These are phyloP conservation scores for Macropis europaea DNA, from an alignment of 2,888 invertebrate genomes.

Conservation along the genomic window DNA sequence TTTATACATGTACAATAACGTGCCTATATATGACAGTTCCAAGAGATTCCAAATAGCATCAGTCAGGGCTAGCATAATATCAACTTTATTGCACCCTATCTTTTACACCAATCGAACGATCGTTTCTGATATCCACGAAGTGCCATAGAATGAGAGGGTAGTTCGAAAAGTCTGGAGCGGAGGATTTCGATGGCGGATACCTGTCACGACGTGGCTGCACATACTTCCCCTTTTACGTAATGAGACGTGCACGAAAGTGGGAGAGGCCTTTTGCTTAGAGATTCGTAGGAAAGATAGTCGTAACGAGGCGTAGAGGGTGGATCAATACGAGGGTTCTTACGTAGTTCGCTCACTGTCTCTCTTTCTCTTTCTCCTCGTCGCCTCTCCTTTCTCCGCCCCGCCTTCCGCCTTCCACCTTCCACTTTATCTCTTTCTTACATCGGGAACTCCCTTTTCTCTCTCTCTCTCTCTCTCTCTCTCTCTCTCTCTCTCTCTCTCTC, in stretches of 20 bases:
- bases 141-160: too few species aligned
- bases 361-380: slow-evolving; percentile 41
- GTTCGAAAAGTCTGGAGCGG: slow-evolving; percentile 10
- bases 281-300: slow-evolving; percentile 78
- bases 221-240: slow-evolving; percentile 64
- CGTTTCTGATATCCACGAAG: too few species aligned
- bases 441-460: slow-evolving; percentile 20
- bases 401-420: slow-evolving; percentile 24
- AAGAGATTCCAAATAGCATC: too few species aligned
- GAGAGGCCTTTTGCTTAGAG: slow-evolving; percentile 72
- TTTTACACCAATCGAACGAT: too few species aligned
- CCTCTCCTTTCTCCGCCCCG: slow-evolving; percentile 29
- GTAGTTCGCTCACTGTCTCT: slow-evolving; percentile 70
- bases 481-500: slow-evolving; percentile 44
- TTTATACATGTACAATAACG: too few species aligned
- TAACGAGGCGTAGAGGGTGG: slow-evolving; percentile 74
- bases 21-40: too few species aligned
- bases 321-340: slow-evolving; percentile 78
- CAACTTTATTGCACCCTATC: too few species aligned
- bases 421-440: slow-evolving; percentile 45
- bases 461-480: slow-evolving; percentile 30
- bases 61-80: too few species aligned
- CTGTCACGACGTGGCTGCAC: slow-evolving; percentile 41
- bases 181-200: slow-evolving; percentile 38
- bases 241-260: slow-evolving; percentile 68